Conservation (phyloP, 1,140 invertebrate genomes). For the Trigoniulus corallinus region DNA sequence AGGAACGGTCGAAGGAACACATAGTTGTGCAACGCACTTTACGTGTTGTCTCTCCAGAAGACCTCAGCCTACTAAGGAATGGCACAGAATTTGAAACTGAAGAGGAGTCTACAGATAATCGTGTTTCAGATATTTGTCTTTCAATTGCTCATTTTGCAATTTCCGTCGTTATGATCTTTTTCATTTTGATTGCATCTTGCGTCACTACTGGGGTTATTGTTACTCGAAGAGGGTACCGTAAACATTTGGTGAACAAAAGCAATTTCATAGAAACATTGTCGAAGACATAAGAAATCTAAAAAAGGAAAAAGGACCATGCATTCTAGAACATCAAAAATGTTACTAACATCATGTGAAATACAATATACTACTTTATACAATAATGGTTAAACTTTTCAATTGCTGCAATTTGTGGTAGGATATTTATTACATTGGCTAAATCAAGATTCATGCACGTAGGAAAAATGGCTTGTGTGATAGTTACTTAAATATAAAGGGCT, state of each 20-base stretch:
- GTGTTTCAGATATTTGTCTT: background rate
- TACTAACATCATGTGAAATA: too few species aligned
- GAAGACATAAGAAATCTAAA: too few species aligned
- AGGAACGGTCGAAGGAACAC: slow-evolving; percentile 28
- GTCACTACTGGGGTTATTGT: background rate
- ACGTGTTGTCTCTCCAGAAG: slow-evolving; percentile 18
- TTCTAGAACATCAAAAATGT: too few species aligned
- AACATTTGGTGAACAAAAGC: background rate
- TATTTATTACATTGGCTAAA: too few species aligned
- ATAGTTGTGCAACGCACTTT: background rate
- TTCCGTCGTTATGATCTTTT: slow-evolving; percentile 5
- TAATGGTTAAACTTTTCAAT: too few species aligned
- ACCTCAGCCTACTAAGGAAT: slow-evolving; percentile 24
- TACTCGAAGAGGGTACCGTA: background rate
- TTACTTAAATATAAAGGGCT: too few species aligned
- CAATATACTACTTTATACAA: too few species aligned
- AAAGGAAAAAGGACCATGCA: too few species aligned
- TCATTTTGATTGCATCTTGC: slow-evolving; percentile 21
- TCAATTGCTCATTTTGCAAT: background rate
- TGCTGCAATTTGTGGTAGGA: too few species aligned
- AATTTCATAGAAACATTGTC: background rate
- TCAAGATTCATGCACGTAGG: too few species aligned
- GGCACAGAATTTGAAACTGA: background rate
- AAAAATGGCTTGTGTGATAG: too few species aligned
- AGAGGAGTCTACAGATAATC: background rate